Evolutionary conservation across 2,888 invertebrate species (phyloP).

Genomic region (Boloria selene): DNA sequence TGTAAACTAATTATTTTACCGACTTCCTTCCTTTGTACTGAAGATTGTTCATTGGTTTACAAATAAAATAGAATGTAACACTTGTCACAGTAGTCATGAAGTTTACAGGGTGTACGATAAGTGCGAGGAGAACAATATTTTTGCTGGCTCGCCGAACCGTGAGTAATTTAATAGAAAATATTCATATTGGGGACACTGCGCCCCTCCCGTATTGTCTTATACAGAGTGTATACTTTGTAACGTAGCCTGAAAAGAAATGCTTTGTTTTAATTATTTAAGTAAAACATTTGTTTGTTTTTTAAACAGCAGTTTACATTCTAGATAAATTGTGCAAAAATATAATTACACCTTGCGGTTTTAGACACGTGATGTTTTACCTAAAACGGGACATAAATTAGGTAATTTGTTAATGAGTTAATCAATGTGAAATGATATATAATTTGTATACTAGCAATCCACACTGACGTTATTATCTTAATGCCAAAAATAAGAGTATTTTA

Average conservation of each 20-base stretch:
- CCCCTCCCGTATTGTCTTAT: constrained; percentile 55
- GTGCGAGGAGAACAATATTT: constrained; percentile 79
- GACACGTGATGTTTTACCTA: too few relatives aligned
- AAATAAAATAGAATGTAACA: constrained; percentile 18
- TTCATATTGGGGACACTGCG: constrained; percentile 75
- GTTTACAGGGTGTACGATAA: constrained; percentile 56
- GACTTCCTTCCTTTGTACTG: background rate
- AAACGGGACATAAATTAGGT: too few relatives aligned
- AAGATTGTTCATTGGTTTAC: background rate
- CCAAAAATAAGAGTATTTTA: too few relatives aligned
- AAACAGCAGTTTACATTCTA: too few relatives aligned
- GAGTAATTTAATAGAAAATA: constrained; percentile 81
- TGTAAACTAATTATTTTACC: background rate
- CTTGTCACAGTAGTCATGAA: constrained; percentile 31
- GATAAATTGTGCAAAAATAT: too few relatives aligned
- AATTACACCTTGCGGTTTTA: too few relatives aligned
- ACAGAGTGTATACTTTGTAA: constrained; percentile 47
- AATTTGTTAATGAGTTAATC: too few relatives aligned
- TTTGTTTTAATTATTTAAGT: background rate
- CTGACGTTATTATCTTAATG: too few relatives aligned
- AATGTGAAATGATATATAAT: too few relatives aligned
- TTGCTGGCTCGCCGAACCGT: constrained; percentile 75
- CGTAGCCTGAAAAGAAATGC: background rate
- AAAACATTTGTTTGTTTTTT: background rate
- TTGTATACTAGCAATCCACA: too few relatives aligned